Conservation (phyloP, 2,888 invertebrate genomes). For the Leptinotarsa rubiginosa region DNA sequence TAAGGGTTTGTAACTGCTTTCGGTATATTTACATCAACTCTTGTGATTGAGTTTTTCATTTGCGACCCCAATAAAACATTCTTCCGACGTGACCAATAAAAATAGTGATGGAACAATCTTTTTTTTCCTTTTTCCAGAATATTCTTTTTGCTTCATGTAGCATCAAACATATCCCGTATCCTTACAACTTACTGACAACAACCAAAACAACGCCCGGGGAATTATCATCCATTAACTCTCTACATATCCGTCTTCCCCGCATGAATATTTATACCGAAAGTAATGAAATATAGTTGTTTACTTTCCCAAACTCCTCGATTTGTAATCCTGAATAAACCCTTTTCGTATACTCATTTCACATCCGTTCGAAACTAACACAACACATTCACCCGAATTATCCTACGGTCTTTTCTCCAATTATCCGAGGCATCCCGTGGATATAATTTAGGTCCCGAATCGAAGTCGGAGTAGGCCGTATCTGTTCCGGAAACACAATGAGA, state of each 20-base stretch:
- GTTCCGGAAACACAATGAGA: slow-evolving; percentile 42
- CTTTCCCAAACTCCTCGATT: slow-evolving; percentile 34
- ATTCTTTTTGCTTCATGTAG: too few species aligned
- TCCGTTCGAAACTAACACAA: slow-evolving; percentile 18
- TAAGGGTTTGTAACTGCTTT: too few species aligned
- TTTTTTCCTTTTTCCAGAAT: too few species aligned
- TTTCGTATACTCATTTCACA: slow-evolving; percentile 17
- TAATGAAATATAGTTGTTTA: slow-evolving; percentile 30
- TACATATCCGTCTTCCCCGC: slow-evolving; percentile 18
- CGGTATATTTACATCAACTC: too few species aligned
- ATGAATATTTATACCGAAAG: slow-evolving; percentile 32
- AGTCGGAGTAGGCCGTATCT: slow-evolving; percentile 34
- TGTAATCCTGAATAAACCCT: slow-evolving; percentile 28
- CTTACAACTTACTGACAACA: background rate
- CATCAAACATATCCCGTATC: background rate
- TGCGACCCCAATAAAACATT: too few species aligned
- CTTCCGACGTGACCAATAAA: too few species aligned
- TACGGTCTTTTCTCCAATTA: slow-evolving; percentile 39
- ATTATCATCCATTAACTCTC: slow-evolving; percentile 21
- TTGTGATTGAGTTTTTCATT: too few species aligned
- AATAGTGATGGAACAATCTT: too few species aligned
- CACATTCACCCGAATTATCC: slow-evolving; percentile 30
- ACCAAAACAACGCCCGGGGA: background rate
- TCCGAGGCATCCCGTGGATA: slow-evolving; percentile 10
- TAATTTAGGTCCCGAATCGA: slow-evolving; percentile 26